phyloP scores from a whole-genome alignment of 2,113 vertebrate species.

The Rynchops niger region DNA sequence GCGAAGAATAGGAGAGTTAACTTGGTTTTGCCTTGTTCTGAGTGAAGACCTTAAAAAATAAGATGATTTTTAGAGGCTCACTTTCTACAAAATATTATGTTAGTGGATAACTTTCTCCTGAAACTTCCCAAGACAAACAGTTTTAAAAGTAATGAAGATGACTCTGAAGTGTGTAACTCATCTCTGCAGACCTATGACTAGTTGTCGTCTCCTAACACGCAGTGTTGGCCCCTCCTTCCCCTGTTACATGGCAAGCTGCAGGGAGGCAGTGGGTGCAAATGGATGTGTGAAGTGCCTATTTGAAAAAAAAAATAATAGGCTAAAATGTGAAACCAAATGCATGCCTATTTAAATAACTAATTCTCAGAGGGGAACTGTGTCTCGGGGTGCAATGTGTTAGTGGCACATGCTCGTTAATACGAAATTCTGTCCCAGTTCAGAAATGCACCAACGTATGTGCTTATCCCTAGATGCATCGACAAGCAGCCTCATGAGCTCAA shows the following conservation, averaged over 20 bases:
- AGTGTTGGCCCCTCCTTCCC: neutral
- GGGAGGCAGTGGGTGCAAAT: neutral
- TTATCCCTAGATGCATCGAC: neutral
- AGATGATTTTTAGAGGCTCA: neutral
- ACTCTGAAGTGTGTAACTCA: neutral
- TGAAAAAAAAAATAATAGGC: neutral
- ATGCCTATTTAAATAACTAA: neutral
- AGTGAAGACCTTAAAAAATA: neutral
- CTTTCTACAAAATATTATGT: neutral
- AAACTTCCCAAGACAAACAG: neutral
- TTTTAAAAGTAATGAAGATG: neutral
- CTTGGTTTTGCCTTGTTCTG: neutral
- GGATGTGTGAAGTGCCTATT: neutral
- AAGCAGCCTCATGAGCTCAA: neutral
- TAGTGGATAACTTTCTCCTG: neutral
- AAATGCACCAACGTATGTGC: neutral
- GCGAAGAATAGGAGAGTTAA: neutral
- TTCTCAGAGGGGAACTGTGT: neutral
- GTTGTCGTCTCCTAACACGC: neutral
- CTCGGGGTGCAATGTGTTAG: neutral
- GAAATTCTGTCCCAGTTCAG: neutral
- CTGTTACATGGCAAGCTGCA: neutral
- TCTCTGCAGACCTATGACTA: neutral
- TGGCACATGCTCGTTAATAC: fast-evolving
- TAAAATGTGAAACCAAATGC: neutral